These are phyloP conservation scores for Cantharis lateralis DNA, from an alignment of 2,888 invertebrate genomes.

Conservation along the genomic window DNA sequence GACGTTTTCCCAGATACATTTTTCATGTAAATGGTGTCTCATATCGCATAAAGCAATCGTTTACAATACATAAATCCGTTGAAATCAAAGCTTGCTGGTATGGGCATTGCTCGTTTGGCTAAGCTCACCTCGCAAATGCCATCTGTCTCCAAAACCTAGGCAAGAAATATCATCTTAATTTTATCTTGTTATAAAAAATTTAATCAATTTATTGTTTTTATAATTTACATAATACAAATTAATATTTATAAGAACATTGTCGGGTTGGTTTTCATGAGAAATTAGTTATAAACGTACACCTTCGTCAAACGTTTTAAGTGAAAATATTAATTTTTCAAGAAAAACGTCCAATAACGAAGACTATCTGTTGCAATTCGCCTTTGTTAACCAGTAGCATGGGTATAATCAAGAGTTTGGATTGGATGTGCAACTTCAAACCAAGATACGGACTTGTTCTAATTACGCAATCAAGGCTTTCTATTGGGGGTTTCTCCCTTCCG, in stretches of 20 bases:
- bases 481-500: conserved; percentile 48
- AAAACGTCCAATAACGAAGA: conserved; percentile 19
- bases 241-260: too few relatives aligned
- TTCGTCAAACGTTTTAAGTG: neutral
- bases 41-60: conserved; percentile 60
- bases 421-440: conserved; percentile 45
- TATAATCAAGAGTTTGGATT: conserved; percentile 48
- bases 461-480: conserved; percentile 54
- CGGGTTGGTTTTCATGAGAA: neutral
- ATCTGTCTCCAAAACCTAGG: conserved; percentile 42
- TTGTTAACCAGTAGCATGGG: conserved; percentile 46
- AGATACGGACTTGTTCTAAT: conserved; percentile 54
- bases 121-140: conserved; percentile 51
- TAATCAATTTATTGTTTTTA: neutral
- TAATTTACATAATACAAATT: too few relatives aligned
- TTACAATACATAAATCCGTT: conserved; percentile 60
- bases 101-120: conserved; percentile 51
- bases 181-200: neutral
- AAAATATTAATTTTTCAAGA: neutral
- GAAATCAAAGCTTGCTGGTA: conserved; percentile 55
- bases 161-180: neutral
- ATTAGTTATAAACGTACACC: neutral
- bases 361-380: conserved; percentile 19
- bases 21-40: conserved; percentile 60
- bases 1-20: conserved; percentile 58